A percentile compares a stretch with the other conserved stretches of the same genome.
Conservation (phyloP, 2,888 invertebrate species). For the Patella pellucida region DNA sequence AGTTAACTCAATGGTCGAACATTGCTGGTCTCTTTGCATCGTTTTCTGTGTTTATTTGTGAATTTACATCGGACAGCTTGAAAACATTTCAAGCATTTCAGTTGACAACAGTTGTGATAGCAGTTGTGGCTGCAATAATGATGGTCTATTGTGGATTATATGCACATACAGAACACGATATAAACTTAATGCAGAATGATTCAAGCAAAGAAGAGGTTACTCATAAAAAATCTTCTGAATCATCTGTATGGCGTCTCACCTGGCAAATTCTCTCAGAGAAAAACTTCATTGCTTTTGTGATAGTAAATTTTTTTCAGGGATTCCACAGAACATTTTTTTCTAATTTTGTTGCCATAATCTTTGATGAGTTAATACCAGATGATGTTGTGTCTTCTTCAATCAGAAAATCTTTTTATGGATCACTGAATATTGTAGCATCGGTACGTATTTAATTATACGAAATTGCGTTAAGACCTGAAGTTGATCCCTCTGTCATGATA, state of each 20-base stretch:
- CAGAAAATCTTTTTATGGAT: constrained; percentile 59
- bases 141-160: constrained; percentile 59
- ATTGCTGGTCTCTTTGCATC: constrained; percentile 54
- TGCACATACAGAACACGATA: constrained; percentile 58
- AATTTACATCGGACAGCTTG: constrained; percentile 62
- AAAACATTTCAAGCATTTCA: constrained; percentile 66
- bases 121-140: constrained; percentile 52
- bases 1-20: constrained; percentile 65
- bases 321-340: constrained; percentile 53
- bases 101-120: constrained; percentile 55
- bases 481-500: no score
- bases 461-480: background rate
- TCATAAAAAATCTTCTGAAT: constrained; percentile 28
- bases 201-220: constrained; percentile 15
- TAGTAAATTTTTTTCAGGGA: constrained; percentile 61
- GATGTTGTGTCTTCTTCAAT: constrained; percentile 42
- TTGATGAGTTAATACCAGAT: constrained; percentile 55
- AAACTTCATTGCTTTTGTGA: constrained; percentile 62
- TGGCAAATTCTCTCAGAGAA: constrained; percentile 54
- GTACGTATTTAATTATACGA: constrained; percentile 39
- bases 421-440: constrained; percentile 42
- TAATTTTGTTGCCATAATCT: constrained; percentile 59
- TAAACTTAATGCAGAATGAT: constrained; percentile 26
- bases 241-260: constrained; percentile 45
- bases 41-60: constrained; percentile 52